These are phyloP conservation scores for Pseudorhombus dupliciocellatus DNA, from an alignment of 2,113 vertebrate species.

Conservation along the genomic window DNA sequence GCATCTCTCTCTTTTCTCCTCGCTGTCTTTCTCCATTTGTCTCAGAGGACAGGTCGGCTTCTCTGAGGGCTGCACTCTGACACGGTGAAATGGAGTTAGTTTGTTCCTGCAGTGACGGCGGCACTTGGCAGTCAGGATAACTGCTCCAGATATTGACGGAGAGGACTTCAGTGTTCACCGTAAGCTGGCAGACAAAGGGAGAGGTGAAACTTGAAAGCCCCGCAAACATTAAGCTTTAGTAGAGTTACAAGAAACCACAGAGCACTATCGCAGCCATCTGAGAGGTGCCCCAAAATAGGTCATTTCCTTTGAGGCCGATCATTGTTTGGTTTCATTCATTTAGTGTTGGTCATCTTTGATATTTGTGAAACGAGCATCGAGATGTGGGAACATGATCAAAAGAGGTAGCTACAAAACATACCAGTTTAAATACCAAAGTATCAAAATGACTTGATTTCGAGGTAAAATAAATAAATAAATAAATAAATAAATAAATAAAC, in stretches of 20 bases:
- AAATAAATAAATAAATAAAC: too few species aligned
- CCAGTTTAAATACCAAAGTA: too few species aligned
- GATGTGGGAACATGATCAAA: too few species aligned
- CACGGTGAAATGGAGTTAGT: constrained; percentile 69
- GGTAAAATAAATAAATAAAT: too few species aligned
- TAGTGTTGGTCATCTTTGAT: neutral
- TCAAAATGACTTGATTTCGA: too few species aligned
- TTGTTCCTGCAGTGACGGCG: constrained; percentile 62
- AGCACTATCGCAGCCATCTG: neutral
- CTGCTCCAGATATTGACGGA: constrained; percentile 61
- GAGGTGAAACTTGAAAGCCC: constrained; percentile 21
- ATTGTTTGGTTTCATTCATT: neutral
- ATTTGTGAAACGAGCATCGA: neutral
- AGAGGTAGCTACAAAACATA: too few species aligned
- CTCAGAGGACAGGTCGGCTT: constrained; percentile 68
- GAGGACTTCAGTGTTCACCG: constrained; percentile 52
- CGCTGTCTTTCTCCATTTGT: constrained; percentile 73
- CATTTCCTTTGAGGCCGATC: neutral
- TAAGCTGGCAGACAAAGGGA: constrained; percentile 15
- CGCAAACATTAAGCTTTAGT: constrained; percentile 24
- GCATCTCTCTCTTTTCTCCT: constrained; percentile 45
- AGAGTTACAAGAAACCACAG: neutral
- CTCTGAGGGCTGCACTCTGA: constrained; percentile 67
- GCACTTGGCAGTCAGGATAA: constrained; percentile 67
- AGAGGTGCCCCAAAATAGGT: neutral